Conservation (phyloP, 1,140 invertebrate genomes). For the Lithobius niger region DNA sequence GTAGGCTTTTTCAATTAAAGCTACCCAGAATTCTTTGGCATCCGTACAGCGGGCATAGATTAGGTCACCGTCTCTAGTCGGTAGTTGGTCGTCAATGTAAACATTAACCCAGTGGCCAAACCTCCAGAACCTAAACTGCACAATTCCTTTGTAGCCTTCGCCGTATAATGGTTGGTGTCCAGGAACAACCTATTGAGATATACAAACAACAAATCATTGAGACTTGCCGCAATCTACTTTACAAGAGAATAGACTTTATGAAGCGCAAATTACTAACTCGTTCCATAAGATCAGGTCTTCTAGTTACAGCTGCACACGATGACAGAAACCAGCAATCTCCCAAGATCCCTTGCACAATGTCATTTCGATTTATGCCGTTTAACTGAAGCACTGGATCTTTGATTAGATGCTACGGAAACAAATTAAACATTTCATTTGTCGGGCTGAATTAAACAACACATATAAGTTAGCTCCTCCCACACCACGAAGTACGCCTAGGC, state of each 20-base stretch:
- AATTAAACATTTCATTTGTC: not conserved
- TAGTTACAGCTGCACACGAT: conserved; percentile 36
- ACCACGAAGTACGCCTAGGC: no score
- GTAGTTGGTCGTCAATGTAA: conserved; percentile 35
- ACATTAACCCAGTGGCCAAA: conserved; percentile 37
- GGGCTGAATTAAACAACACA: not conserved
- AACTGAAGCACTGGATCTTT: conserved; percentile 38
- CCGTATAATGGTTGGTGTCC: conserved; percentile 25
- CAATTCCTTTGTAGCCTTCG: conserved; percentile 30
- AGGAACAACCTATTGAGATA: conserved; percentile 29
- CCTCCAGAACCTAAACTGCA: conserved; percentile 36
- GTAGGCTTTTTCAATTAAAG: conserved; percentile 39
- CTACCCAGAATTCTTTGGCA: conserved; percentile 37
- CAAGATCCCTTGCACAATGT: conserved; percentile 44
- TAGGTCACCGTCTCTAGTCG: conserved; percentile 30
- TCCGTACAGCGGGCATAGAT: conserved; percentile 31
- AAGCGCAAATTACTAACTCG: not conserved
- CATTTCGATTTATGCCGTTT: conserved; percentile 40
- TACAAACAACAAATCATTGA: no score
- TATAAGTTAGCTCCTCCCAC: no score
- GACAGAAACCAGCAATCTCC: conserved; percentile 40
- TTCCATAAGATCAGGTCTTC: conserved; percentile 31
- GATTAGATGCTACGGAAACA: conserved; percentile 35
- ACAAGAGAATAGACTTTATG: no score
- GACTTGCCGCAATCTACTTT: no score